Conservation (phyloP, 2,113 vertebrate genomes). For the Piliocolobus tephrosceles region DNA sequence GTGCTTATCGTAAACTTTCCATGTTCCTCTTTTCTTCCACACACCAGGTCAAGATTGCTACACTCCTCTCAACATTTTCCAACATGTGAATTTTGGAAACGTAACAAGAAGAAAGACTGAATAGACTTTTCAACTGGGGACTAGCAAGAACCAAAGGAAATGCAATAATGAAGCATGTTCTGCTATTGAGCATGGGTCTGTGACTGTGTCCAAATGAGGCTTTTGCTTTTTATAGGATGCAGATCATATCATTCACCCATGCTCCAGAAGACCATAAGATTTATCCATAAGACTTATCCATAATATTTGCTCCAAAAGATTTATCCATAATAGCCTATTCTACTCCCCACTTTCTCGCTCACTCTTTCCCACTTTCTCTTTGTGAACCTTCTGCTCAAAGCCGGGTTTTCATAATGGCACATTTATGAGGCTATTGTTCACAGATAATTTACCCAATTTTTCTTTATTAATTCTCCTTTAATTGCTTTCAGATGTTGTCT, state of each 20-base stretch:
- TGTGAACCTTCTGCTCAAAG: neutral
- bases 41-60: neutral
- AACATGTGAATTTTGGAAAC: slow-evolving; percentile 44
- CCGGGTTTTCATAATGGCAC: neutral
- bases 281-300: neutral
- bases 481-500: neutral
- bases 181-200: neutral
- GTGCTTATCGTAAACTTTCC: neutral
- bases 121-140: slow-evolving; percentile 11
- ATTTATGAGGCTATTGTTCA: neutral
- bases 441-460: neutral
- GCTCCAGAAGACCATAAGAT: neutral
- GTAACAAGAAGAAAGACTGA: slow-evolving; percentile 36
- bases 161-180: neutral
- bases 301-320: neutral
- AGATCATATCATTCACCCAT: neutral
- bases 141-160: slow-evolving; percentile 39
- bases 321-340: neutral
- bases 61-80: neutral
- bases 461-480: neutral
- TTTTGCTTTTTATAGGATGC: neutral
- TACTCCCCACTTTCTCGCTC: neutral
- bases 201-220: neutral
- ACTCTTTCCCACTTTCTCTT: neutral
- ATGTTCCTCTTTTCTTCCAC: neutral